These are phyloP conservation scores for Portevinia maculata DNA, from an alignment of 2,888 invertebrate genomes.

Conservation along the genomic window DNA sequence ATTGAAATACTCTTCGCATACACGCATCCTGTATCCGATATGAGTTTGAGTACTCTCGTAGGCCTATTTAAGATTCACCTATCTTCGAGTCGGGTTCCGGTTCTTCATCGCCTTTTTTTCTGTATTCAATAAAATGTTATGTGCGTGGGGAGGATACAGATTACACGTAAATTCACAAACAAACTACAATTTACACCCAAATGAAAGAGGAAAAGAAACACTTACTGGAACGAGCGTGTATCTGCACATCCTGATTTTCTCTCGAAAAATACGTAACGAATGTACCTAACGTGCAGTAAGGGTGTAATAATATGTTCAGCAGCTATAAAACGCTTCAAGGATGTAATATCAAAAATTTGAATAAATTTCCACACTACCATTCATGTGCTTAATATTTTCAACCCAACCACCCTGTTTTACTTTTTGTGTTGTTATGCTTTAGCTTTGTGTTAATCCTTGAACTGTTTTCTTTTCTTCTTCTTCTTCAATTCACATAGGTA, in stretches of 20 bases:
- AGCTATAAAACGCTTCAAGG: slow-evolving; percentile 74
- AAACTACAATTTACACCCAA: slow-evolving; percentile 32
- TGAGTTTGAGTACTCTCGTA: slow-evolving; percentile 44
- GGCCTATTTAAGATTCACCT: slow-evolving; percentile 68
- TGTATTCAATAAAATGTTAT: slow-evolving; percentile 65
- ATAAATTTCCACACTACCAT: slow-evolving; percentile 69
- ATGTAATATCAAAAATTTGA: slow-evolving; percentile 75
- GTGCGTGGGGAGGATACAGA: slow-evolving; percentile 47
- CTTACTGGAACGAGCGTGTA: slow-evolving; percentile 2
- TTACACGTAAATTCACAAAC: background rate
- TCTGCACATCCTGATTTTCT: slow-evolving; percentile 44
- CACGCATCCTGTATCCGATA: slow-evolving; percentile 1
- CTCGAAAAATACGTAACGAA: slow-evolving; percentile 39
- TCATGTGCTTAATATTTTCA: slow-evolving; percentile 7
- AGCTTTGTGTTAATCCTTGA: slow-evolving; percentile 53
- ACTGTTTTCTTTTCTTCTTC: slow-evolving; percentile 41
- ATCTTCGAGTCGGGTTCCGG: slow-evolving; percentile 27
- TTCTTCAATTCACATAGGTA: slow-evolving; percentile 85
- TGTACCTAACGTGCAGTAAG: slow-evolving; percentile 60
- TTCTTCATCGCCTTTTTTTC: slow-evolving; percentile 17
- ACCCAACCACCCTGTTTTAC: background rate
- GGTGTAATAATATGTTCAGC: slow-evolving; percentile 74
- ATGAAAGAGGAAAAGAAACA: slow-evolving; percentile 35
- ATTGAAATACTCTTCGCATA: slow-evolving; percentile 6
- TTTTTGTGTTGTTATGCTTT: slow-evolving; percentile 30